phyloP scores from a whole-genome alignment of 2,888 invertebrate species.

The Acanthoscelides obtectus region DNA sequence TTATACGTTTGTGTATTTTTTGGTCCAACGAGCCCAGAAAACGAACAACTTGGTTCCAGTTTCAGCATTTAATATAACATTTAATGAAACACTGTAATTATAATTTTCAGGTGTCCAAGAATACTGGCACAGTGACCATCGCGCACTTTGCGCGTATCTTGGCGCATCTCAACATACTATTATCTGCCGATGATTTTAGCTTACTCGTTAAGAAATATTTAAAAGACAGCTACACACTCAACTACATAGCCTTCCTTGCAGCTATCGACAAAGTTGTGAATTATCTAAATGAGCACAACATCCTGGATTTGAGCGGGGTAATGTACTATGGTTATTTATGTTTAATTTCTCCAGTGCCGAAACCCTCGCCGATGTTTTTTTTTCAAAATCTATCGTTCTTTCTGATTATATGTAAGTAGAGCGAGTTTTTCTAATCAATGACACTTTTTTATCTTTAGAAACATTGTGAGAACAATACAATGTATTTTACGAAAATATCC shows the following conservation, averaged over 20 bases:
- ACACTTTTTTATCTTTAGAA: no score
- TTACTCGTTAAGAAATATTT: conserved; percentile 70
- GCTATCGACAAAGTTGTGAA: conserved; percentile 63
- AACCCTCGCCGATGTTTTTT: no score
- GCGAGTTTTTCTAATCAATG: no score
- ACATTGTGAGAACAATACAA: no score
- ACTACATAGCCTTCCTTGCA: conserved; percentile 71
- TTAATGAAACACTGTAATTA: no score
- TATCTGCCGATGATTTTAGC: conserved; percentile 68
- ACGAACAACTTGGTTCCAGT: neutral
- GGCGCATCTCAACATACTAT: conserved; percentile 63
- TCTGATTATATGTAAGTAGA: no score
- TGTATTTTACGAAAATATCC: no score
- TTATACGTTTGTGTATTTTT: no score
- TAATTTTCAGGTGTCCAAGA: conserved; percentile 61
- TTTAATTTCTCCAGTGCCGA: no score
- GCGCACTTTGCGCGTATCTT: conserved; percentile 72
- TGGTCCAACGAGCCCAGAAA: no score
- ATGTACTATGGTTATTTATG: conserved; percentile 14
- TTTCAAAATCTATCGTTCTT: no score
- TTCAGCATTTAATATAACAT: no score
- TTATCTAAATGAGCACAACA: conserved; percentile 53
- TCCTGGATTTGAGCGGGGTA: conserved; percentile 56
- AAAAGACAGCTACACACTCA: conserved; percentile 71
- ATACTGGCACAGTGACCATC: conserved; percentile 70